Base-by-base conservation (phyloP, 2,113 vertebrate genomes). In the Garra rufa region DNA sequence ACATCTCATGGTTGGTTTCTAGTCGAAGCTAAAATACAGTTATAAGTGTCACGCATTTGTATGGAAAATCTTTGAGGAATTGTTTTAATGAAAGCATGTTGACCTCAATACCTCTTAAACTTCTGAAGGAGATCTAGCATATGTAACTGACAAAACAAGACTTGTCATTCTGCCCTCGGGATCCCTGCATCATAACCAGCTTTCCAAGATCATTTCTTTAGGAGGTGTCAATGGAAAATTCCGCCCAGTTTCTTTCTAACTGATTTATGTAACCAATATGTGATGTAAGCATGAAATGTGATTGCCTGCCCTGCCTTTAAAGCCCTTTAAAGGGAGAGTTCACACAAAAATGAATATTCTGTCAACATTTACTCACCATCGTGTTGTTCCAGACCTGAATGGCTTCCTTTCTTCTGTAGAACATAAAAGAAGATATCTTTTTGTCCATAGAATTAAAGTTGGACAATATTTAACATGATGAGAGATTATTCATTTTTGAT, bases 101-200 rank as follows among this genome's bases (percentile, higher is more conserved):
- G 11, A 67, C 63, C 30, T 44, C 5, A 14, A 74, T 6, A 43
- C 21, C 21, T 34, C 0, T 6, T 43, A 46, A 7, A 26, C 10
- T 7, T 26, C 21, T 74, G 5, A 26, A 7, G 9, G 34, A 30
- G 28, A 43, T n/a, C 30, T 14, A 71, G 34, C 21, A 71, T 41
- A 41, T 24, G 15, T 41, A 10, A 38, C 30, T 48, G 79, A 73
- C 75, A 57, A 85, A 76, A 50, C 71, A 85, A 50, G 61, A 71
- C 83, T 76, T 85, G 86, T 71, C 81, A 82, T 85, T 28, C 52
- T 48, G 65, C 57, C 46, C 63, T 79, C 21, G 26, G 50, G 78
- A 43, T 26, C 69, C 21, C 50, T 13, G 30, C 48, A 19, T 69
- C 61, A 71, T 81, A 57, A 59, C 67, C n/a, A 43, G 43, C 38